phyloP scores from a whole-genome alignment of 2,797 vertebrate species.

The Odontamblyopus rebecca region DNA sequence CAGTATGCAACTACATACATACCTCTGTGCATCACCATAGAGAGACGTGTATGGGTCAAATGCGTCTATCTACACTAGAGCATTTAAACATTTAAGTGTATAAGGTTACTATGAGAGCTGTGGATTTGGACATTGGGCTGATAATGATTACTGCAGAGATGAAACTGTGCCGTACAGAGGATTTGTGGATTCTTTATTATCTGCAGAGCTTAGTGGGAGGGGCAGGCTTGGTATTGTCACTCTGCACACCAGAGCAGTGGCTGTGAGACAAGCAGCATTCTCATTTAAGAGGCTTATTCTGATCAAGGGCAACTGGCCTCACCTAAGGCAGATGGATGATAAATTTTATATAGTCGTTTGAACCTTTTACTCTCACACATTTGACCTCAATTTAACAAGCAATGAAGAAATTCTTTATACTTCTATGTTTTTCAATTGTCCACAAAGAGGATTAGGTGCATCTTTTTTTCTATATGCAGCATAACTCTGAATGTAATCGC shows the following conservation, averaged over 20 bases:
- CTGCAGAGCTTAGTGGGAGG: slow-evolving; percentile 61
- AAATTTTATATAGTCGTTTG: slow-evolving; percentile 6
- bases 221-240: slow-evolving; percentile 54
- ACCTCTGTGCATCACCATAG: background rate
- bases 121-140: slow-evolving; percentile 19
- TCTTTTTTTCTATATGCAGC: background rate
- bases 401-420: background rate
- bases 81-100: background rate
- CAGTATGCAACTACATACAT: background rate
- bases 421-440: background rate
- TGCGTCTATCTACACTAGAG: background rate
- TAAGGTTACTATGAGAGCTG: background rate
- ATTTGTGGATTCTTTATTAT: slow-evolving; percentile 58
- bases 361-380: slow-evolving; percentile 2
- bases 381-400: slow-evolving; percentile 10
- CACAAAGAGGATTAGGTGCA: background rate
- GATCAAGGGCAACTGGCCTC: slow-evolving; percentile 54
- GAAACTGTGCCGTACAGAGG: slow-evolving; percentile 42
- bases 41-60: background rate
- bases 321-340: slow-evolving; percentile 22
- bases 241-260: slow-evolving; percentile 26
- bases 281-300: slow-evolving; percentile 63
- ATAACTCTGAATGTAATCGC: background rate
- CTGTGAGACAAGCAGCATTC: slow-evolving; percentile 24
- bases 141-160: slow-evolving; percentile 48